These are phyloP conservation scores for Chelonus insularis DNA, from an alignment of 1,140 invertebrate species.

Conservation along the genomic window DNA sequence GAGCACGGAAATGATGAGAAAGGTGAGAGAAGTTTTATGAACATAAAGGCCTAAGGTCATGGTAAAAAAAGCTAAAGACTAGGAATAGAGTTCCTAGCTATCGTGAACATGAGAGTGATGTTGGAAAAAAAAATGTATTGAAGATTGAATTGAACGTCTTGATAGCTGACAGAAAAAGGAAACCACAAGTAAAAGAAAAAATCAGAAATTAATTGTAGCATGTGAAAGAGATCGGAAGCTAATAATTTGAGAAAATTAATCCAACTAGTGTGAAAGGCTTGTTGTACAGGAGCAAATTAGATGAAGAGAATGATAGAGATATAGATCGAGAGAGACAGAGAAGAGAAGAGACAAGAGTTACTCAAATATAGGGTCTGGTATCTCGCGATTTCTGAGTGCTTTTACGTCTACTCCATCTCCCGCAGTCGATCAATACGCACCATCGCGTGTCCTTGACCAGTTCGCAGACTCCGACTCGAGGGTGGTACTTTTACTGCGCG, in stretches of 20 bases:
- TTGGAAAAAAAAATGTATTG: not conserved
- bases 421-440: conserved; percentile 54
- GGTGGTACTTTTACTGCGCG: conserved; percentile 27
- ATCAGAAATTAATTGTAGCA: not conserved
- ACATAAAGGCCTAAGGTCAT: conserved; percentile 11
- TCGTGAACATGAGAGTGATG: not conserved
- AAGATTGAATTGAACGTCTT: conserved; percentile 1
- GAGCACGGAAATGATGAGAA: not conserved
- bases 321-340: not conserved
- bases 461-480: conserved; percentile 43
- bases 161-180: not conserved
- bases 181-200: not conserved
- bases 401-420: conserved; percentile 8
- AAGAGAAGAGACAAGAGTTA: too few relatives aligned
- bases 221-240: not conserved
- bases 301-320: not conserved
- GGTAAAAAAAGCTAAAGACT: not conserved
- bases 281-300: not conserved
- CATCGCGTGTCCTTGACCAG: conserved; percentile 49
- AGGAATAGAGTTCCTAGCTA: not conserved
- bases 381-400: not conserved
- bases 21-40: conserved; percentile 1
- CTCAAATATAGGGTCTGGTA: not conserved
- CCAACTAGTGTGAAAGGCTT: not conserved
- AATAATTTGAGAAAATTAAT: not conserved